Percentiles rank a stretch among this genome's conserved stretches.
These are phyloP conservation scores for Neodiprion virginianus DNA, from an alignment of 1,140 invertebrate species.

Conservation along the genomic window DNA sequence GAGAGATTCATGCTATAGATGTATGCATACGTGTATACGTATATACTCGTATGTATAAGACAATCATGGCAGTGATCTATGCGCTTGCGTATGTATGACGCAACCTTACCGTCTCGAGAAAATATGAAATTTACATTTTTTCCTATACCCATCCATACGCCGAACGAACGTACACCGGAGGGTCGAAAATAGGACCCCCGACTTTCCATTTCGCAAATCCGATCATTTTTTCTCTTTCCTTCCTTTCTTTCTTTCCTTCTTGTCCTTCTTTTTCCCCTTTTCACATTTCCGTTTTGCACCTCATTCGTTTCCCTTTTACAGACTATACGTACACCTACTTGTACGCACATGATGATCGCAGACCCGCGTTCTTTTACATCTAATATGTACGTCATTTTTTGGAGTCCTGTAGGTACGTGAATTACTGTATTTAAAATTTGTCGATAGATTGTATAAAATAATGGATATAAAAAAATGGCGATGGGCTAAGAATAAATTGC, in stretches of 20 bases:
- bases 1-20: not conserved
- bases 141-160: not conserved
- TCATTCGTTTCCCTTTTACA: too few relatives aligned
- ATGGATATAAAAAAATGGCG: too few relatives aligned
- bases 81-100: slow-evolving; percentile 6
- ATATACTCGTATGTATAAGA: too few relatives aligned
- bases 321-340: too few relatives aligned
- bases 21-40: too few relatives aligned
- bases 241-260: not conserved
- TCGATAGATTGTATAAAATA: too few relatives aligned
- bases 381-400: too few relatives aligned
- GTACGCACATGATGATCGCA: too few relatives aligned
- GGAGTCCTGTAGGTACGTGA: too few relatives aligned
- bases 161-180: not conserved
- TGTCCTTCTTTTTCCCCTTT: not conserved
- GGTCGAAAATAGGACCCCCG: not conserved
- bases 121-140: slow-evolving; percentile 1
- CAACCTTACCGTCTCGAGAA: not conserved
- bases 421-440: too few relatives aligned
- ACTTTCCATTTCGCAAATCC: slow-evolving; percentile 4
- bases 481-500: not conserved
- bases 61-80: not conserved
- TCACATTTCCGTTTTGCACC: too few relatives aligned
- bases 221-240: not conserved
- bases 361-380: too few relatives aligned